Base-by-base conservation (phyloP, 2,888 invertebrate genomes). In the Lottia scabra region DNA sequence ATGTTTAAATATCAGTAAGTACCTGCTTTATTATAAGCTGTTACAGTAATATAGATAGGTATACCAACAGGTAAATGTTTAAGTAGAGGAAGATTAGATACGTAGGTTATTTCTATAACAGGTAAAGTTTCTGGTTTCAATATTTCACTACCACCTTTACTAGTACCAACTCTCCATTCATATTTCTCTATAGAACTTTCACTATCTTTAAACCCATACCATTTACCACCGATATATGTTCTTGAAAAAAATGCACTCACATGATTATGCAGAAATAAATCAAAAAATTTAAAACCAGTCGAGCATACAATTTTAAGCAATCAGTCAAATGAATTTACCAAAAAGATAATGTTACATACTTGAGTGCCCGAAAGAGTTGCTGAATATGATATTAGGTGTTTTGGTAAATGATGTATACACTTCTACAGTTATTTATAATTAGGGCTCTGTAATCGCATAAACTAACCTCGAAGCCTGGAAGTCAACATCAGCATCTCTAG, bases 191-290 rank as follows among this genome's bases (percentile, higher is more conserved):
- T 71, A n/a, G 76, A 77, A 23, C 80, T 80, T 63, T 82, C 78
- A 6, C 80, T 76, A 65, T 83, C 83, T 26, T 67, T 63, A 72
- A 83, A 83, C n/a, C 83, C 80, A 65, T 73, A 74, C 81, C 80
- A 81, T 64, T 77, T 67, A 56, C 77, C 78, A 3, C 76, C 79
- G 12, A 83, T n/a, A 46, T 75, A 48, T 12, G 45, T 70, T 46
- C 70, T 70, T 62, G 10, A 62, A 43, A 56, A 13, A 12, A 56
- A 3, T 10, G 10, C 0, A 56, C 19, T 8, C 0, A 1, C 19
- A 16, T 10, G 23, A 56, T 0, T 10, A 12, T 56, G 19, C 56
- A 23, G 2, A 0, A 30, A 30, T 30, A 30, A 30, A 30, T 30
- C 5, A 4, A 30, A 30, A 30, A 30, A 30, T 30, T 30, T 30